These are phyloP conservation scores for Parnassius smintheus DNA, from an alignment of 2,888 invertebrate genomes.

Conservation along the genomic window DNA sequence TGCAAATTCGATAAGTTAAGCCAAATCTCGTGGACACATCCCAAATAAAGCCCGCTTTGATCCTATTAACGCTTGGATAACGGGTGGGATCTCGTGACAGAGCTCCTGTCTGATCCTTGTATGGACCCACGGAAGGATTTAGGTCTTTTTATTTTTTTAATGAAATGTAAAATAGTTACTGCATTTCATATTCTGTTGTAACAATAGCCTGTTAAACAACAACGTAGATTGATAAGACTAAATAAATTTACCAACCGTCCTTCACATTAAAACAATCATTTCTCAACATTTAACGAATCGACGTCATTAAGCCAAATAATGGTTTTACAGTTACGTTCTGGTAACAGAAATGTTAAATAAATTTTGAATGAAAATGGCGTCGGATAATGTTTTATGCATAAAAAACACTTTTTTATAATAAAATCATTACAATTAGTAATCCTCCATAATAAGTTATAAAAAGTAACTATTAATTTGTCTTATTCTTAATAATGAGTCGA, in stretches of 20 bases:
- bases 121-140: conserved; percentile 46
- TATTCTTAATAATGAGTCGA: too few species aligned
- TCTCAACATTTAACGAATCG: conserved; percentile 14
- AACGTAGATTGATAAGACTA: conserved; percentile 3
- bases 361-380: conserved; percentile 10
- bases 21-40: conserved; percentile 76
- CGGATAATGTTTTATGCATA: conserved; percentile 7
- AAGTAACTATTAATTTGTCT: too few species aligned
- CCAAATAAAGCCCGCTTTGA: conserved; percentile 77
- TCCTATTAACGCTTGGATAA: conserved; percentile 78
- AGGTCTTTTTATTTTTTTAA: conserved; percentile 31
- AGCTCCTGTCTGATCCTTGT: conserved; percentile 56
- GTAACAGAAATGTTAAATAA: conserved; percentile 10
- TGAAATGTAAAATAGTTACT: conserved; percentile 4
- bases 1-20: conserved; percentile 79
- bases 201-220: conserved; percentile 4
- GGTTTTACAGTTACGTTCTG: neutral
- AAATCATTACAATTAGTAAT: too few species aligned
- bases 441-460: too few species aligned
- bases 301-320: conserved; percentile 17
- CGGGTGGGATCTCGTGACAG: conserved; percentile 70
- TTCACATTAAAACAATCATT: conserved; percentile 11
- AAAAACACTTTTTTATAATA: neutral
- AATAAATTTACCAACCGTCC: conserved; percentile 1
- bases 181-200: neutral